phyloP scores from a whole-genome alignment of 2,113 vertebrate species.

The Istiophorus platypterus region DNA sequence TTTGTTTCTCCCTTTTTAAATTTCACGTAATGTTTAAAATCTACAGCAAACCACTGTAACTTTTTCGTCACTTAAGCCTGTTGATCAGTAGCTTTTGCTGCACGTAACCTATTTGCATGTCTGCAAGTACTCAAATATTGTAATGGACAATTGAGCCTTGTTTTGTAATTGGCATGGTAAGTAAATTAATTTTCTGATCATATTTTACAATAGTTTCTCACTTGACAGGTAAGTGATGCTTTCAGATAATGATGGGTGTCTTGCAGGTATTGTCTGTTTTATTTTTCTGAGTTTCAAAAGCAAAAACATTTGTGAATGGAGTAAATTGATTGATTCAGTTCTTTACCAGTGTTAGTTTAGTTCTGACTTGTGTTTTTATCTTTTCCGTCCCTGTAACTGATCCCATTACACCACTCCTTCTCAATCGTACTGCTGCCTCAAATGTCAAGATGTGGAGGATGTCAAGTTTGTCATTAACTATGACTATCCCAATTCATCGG shows the following conservation, averaged over 20 bases:
- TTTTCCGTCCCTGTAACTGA: slow-evolving; percentile 44
- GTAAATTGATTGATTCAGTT: background rate
- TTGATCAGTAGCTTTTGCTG: slow-evolving; percentile 15
- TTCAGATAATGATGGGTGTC: slow-evolving; percentile 29
- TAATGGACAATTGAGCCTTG: background rate
- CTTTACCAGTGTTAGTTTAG: background rate
- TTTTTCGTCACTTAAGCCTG: background rate
- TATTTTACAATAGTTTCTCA: slow-evolving; percentile 1
- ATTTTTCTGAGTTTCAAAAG: slow-evolving; percentile 29
- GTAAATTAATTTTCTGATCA: slow-evolving; percentile 18
- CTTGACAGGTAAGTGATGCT: slow-evolving; percentile 64
- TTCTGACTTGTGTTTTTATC: slow-evolving; percentile 46
- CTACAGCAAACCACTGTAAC: background rate
- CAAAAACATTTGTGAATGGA: background rate
- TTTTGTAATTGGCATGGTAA: slow-evolving; percentile 47
- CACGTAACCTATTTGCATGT: slow-evolving; percentile 20
- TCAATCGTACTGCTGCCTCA: background rate
- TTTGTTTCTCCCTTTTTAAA: background rate
- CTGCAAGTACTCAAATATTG: slow-evolving; percentile 2
- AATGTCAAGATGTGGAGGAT: slow-evolving; percentile 93
- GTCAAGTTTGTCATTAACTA: slow-evolving; percentile 99
- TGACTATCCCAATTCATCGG: slow-evolving; percentile 98
- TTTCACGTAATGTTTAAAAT: background rate
- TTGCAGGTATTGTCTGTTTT: slow-evolving; percentile 60
- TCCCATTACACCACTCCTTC: slow-evolving; percentile 2